Base-by-base conservation (phyloP, 92 coral and sea anemone species). In the Phymanthus crucifer region DNA sequence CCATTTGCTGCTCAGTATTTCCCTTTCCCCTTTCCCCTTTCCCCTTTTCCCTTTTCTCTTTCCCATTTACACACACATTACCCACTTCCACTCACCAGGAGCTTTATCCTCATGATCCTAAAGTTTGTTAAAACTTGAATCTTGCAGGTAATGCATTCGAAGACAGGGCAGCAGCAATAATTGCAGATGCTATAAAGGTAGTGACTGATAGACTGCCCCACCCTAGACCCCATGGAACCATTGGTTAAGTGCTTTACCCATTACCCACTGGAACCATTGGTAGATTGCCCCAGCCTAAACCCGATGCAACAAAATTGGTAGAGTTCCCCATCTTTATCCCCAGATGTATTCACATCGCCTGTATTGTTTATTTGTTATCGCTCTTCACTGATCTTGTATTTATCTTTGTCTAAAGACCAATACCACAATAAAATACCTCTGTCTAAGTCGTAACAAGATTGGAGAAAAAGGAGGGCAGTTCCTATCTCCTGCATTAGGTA, bases 161-260 rank as follows among this genome's bases (percentile, higher is more conserved):
- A 82, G 99, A 95, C 83, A 95, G 88, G 58, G 95, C 96, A 72
- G 96, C 93, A 54, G 83, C 75, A 64, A 87, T 87, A 83, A 81
- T 95, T 38, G 96, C 96, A 8, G 99, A 95, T 50, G 92, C 94
- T 31, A 88, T 93, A 46, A 91, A 95, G 91, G 99, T 95, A 81
- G 29, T 19, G 3, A 11, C 18, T 43, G 18, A 43, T 43, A 43
- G 48, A 43, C 48, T 43, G 48, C 9, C 23, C 64, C 64, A 54
- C 27, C 64, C 64, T 54, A 27, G 2, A 54, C 64, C 27, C 23
- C 21, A 54, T 23, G 64, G 18, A 23, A 54, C 64, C 29, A 54
- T 3, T 54, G 27, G 21, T 54, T 18, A 8, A 54, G 1, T 54
- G 27, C 18, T 12, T 1, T 27, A 54, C 27, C 64, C 64, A 18